phyloP scores from a whole-genome alignment of 2,113 vertebrate genomes.

The Balaeniceps rex region DNA sequence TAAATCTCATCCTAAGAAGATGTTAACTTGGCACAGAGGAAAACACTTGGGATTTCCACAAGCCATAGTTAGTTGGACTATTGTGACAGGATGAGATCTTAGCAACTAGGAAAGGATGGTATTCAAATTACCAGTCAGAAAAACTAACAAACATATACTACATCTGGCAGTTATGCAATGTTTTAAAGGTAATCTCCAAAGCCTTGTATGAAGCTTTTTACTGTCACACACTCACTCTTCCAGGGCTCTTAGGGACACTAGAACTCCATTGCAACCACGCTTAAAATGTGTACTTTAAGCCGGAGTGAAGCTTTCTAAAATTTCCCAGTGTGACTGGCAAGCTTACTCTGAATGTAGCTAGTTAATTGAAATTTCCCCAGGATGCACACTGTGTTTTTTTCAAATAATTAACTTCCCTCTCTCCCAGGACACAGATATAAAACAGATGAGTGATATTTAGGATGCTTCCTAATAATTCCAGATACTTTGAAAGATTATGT shows the following conservation, averaged over 20 bases:
- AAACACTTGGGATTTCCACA: not conserved
- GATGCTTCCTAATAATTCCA: not conserved
- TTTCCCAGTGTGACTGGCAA: not conserved
- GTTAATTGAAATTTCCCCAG: not conserved
- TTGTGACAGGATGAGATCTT: not conserved
- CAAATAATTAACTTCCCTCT: not conserved
- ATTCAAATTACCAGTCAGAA: not conserved
- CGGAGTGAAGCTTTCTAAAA: not conserved
- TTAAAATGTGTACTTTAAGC: no score
- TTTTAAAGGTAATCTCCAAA: not conserved
- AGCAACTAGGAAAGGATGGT: not conserved
- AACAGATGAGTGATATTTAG: not conserved
- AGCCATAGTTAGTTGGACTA: not conserved
- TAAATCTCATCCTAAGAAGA: not conserved
- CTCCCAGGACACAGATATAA: not conserved
- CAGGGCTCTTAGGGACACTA: not conserved
- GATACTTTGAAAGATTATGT: not conserved
- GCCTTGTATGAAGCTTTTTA: not conserved
- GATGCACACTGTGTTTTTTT: not conserved
- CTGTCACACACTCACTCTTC: not conserved
- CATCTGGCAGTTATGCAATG: not conserved
- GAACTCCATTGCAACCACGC: not conserved
- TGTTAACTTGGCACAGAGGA: not conserved
- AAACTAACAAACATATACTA: not conserved
- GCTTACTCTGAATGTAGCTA: not conserved